phyloP scores from a whole-genome alignment of 2,113 vertebrate species.

The Dromaius novaehollandiae region DNA sequence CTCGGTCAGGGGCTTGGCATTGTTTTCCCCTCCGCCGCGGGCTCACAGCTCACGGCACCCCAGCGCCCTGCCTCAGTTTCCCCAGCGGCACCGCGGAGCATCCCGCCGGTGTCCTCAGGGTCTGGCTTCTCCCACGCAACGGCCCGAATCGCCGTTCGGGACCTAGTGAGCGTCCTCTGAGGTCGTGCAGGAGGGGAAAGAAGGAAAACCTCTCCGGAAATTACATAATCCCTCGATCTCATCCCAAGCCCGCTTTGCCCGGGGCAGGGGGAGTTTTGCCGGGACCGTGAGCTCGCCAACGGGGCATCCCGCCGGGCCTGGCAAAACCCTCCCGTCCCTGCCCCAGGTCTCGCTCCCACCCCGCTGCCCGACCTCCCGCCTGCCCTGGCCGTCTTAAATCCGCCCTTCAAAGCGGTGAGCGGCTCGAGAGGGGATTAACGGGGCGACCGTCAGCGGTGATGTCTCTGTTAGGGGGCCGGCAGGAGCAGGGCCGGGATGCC shows the following conservation, averaged over 20 bases:
- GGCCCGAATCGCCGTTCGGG: accelerated
- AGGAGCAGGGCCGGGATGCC: background rate
- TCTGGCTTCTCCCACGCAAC: background rate
- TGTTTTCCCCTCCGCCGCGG: background rate
- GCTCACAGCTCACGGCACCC: background rate
- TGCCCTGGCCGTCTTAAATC: background rate
- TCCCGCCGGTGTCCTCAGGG: accelerated
- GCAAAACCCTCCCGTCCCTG: background rate
- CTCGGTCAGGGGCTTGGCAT: accelerated
- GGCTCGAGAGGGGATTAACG: background rate
- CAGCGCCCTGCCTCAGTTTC: background rate
- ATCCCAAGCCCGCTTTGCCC: accelerated
- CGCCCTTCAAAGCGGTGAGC: background rate
- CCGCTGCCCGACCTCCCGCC: accelerated
- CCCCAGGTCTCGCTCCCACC: background rate
- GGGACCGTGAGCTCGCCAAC: too few relatives aligned
- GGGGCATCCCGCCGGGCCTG: background rate
- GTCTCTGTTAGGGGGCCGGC: conserved; percentile 2
- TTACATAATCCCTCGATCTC: background rate
- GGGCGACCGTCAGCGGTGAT: background rate
- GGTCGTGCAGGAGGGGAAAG: background rate
- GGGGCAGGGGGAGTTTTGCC: too few relatives aligned
- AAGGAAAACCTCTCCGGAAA: background rate
- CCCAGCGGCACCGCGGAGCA: background rate
- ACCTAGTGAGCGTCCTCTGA: background rate